A percentile compares a stretch with the other conserved stretches of the same genome.
Evolutionary conservation across 53 echinoderm and acorn worm species (phyloP).

Genomic region (Echinometra lucunter): DNA sequence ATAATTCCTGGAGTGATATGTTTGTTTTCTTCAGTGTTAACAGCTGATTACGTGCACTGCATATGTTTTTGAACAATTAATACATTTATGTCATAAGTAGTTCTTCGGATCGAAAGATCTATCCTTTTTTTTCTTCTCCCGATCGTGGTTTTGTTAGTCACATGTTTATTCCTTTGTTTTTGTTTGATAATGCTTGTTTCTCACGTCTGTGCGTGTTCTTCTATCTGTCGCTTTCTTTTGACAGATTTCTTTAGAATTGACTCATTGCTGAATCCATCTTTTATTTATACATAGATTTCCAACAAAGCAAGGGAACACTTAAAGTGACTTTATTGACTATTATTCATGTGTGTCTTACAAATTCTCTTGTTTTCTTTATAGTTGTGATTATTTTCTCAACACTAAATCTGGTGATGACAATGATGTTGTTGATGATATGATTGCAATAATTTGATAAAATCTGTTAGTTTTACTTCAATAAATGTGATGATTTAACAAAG

Average conservation of each 20-base stretch:
- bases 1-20: too few species aligned
- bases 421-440: background rate
- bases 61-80: too few species aligned
- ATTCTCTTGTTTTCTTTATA: background rate
- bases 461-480: slow-evolving; percentile 9
- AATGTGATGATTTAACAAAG: background rate
- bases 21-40: too few species aligned
- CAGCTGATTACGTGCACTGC: too few species aligned
- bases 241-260: background rate
- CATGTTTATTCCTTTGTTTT: background rate
- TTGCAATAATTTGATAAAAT: slow-evolving; percentile 34
- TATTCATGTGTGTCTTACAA: background rate
- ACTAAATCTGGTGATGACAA: background rate
- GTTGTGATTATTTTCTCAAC: slow-evolving; percentile 14
- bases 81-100: too few species aligned
- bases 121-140: background rate
- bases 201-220: background rate
- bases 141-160: background rate
- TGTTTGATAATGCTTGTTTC: too few species aligned
- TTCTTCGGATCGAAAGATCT: too few species aligned
- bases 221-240: background rate
- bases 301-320: background rate
- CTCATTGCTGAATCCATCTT: background rate
- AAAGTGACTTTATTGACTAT: background rate
- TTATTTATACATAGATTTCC: background rate